Evolutionary conservation across 2,888 invertebrate species (phyloP), one percentile per base, ranked within the genome.

Genomic region (Barypeithes pellucidus): DNA sequence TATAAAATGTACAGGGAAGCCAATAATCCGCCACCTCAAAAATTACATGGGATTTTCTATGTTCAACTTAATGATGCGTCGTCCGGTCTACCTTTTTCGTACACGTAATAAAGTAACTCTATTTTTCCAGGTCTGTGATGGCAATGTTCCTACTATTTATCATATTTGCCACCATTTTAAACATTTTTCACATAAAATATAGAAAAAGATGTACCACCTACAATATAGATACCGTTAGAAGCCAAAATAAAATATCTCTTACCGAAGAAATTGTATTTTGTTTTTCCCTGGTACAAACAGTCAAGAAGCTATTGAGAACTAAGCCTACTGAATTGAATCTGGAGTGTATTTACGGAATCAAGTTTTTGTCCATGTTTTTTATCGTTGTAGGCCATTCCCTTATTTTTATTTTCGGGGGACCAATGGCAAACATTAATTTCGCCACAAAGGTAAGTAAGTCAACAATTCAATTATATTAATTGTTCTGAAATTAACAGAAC

Each of bases 351-450:
- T 82, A 79, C 72, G 86, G 86, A 4, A 85, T 93, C 43, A 92
- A 91, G 80, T 88, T 91, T 12, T 80, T 92, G 59, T 89, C 92
- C 0, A 93, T 93, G 93, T 76, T 89, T 0, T 88, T 92, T 59
- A 92, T 93, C 59, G 85, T 93, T 5, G 87, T 87, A 39, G 92
- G 92, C 0, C 93, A 93, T 81, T 89, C 91, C 0, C 86, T 92
- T 39, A 85, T 92, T 54, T 93, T 92, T 80, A 88, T 91, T 52
- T 88, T 90, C 18, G 90, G 90, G 80, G 92, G 93, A 62, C 93
- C 93, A 0, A 88, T 92, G 0, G 87, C 90, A 83, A 93, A 93
- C 81, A 87, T 88, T 12, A 88, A 88, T 73, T 92, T 91, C 80
- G 90, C 89, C 86, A 88, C 89, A 78, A 82, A 89, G 83, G 91